Evolutionary conservation across 2,888 invertebrate species (phyloP), one percentile per base, ranked within the genome.

Genomic region (Catocala sponsa): DNA sequence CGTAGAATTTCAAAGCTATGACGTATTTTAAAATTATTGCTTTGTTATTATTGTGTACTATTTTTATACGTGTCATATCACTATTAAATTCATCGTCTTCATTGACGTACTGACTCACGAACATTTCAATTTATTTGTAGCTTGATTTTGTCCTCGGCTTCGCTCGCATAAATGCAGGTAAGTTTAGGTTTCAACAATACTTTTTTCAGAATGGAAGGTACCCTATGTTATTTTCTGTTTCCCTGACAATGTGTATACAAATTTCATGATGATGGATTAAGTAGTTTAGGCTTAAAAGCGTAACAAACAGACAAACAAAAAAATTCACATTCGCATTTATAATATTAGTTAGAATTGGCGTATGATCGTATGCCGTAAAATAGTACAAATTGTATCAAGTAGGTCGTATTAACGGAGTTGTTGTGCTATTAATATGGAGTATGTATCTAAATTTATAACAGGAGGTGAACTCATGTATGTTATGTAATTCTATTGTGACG

Each of bases 81-180:
- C 42, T 11, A 32, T 15, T 12, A 50, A n/a, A 52, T 50, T 50
- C 12, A 44, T 2, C 25, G 33, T 6, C 9, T 9, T 12, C 38
- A 48, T 43, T 43, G 43, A 48, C n/a, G 12, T 47, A 53, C 44
- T 65, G 25, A 63, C 43, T 63, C 47, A 47, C 62, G 68, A 67
- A 74, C 64, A 69, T 54, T 63, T 72, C 53, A 68, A 76, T 74
- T 66, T 55, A 68, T 66, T 62, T 56, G 55, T 55, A 2, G 4
- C 25, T 1, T 2, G 25, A 4, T 25, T 25, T 25, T 25, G 25
- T 4, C 4, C 25, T 1, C 25, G 25, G 25, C 25, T 25, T 25
- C 25, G 25, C 25, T 25, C 4, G 25, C 4, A 2, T 25, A 25
- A 25, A 25, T 25, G 25, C 2, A 25, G 25, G 25, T 25, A 2